Evolutionary conservation across 2,797 vertebrate genomes (phyloP), one percentile per base, ranked within the genome.

Genomic region (Aotus griseimembra): DNA sequence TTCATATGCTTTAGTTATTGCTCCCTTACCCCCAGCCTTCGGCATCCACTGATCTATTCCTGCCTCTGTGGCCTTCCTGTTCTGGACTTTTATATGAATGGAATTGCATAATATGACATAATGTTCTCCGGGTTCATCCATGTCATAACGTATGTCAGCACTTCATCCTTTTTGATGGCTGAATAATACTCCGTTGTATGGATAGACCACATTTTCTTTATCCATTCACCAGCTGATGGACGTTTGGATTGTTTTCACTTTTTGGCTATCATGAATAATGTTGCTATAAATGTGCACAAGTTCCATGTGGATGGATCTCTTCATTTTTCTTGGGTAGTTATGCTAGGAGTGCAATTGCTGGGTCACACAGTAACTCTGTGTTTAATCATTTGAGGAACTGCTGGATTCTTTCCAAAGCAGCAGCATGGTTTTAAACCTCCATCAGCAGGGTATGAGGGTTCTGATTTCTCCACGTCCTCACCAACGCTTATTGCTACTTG

Each of bases 251-350:
- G 26, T 73, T 57, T 17, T 24, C 15, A 26, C 55, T 14, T n/a
- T 73, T 30, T 4, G 46, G 20, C 61, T 22, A 0, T 13, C 39
- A 24, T 11, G 72, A 75, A n/a, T 72, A 13, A 36, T 22, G 57
- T 7, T 46, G 28, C 41, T 2, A 0, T 41, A 30, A 28, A 28
- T n/a, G 1, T 1, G 11, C 10, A 36, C 7, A 4, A 9, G n/a
- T 58, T 39, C 44, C 15, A 13, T 4, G 30, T 52, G 52, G 22
- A 20, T 33, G 30, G 28, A 26, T 41, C 12, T 75, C 72, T 48
- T 1, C 8, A 2, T 61, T 46, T 64, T 70, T 79, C 83, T 41
- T 15, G 28, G 82, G 39, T 2, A 12, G 12, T 2, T 9, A 52
- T 22, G 48, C 41, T 4, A 12, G 28, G 20, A 4, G 4, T n/a